Evolutionary conservation across 2,797 vertebrate genomes (phyloP).

Genomic region (Sciaenops ocellatus): DNA sequence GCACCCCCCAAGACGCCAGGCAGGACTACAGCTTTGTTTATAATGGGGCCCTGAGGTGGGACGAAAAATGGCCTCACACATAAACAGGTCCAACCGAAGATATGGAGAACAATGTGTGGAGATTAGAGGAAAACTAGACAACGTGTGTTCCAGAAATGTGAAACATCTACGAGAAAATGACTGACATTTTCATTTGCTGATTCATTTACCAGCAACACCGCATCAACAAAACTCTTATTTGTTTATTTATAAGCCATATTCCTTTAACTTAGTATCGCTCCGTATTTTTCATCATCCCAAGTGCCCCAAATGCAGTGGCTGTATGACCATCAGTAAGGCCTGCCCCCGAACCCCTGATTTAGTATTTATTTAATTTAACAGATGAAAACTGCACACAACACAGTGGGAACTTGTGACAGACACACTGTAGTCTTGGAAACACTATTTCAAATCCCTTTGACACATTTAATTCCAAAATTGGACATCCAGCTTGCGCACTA

Average conservation of each 20-base stretch:
- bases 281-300: too few species aligned
- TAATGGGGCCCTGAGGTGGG: conserved; percentile 12
- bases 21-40: conserved; percentile 26
- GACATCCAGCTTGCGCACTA: background rate
- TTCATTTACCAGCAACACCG: too few species aligned
- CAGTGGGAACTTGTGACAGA: background rate
- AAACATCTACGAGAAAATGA: background rate
- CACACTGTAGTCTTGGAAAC: background rate
- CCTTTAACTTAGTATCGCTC: too few species aligned
- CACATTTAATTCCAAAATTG: background rate
- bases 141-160: background rate
- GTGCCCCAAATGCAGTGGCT: too few species aligned
- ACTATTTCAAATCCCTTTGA: background rate
- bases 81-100: conserved; percentile 40
- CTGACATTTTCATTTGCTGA: too few species aligned
- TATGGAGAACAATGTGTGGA: background rate
- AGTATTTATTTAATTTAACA: background rate
- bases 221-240: too few species aligned
- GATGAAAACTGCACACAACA: background rate
- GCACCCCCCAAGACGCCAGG: conserved; percentile 34
- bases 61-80: conserved; percentile 30
- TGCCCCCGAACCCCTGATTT: too few species aligned
- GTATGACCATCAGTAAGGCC: too few species aligned
- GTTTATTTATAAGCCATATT: too few species aligned
- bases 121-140: background rate